Base-by-base conservation (phyloP, 2,888 invertebrate genomes). In the Perithous albicinctus region DNA sequence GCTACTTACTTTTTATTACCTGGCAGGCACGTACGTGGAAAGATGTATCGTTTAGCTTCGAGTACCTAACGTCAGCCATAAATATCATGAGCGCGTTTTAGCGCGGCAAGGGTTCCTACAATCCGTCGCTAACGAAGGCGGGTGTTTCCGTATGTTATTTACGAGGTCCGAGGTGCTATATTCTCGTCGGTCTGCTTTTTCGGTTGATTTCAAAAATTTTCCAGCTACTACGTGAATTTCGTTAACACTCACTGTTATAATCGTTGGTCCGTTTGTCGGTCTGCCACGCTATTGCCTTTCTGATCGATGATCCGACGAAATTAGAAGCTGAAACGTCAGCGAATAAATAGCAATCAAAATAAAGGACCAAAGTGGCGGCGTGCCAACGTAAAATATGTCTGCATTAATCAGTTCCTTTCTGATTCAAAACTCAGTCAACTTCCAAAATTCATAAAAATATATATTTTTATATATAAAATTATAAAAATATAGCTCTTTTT, bases 101-200 rank as follows among this genome's bases (percentile, higher is more conserved):
- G 51, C 64, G 29, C 54, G 63, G 64, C 74, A 66, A 66, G 20
- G 38, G 54, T 74, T 64, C n/a, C 51, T 64, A 54, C 74, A 59
- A 59, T 72, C 43, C 72, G 64, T 74, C 63, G 74, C 64, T 74
- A 74, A 74, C 74, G 64, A 74, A 74, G 54, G 74, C 64, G 54
- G 41, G 51, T 74, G 63, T 63, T 64, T 74, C 38, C 74, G 18
- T 54, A 29, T 26, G 74, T 74, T 74, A 74, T 74, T 74, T 74
- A 74, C 64, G 74, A 64, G 51, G 26, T 41, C 15, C 43, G 35
- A n/a, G 12, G 51, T 67, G 38, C 35, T 61, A 35, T 54, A 54
- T 38, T n/a, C 20, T n/a, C 63, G n/a, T 20, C 20, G n/a, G 20
- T 4, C 10, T 8, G 12, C 12, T 15, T 38, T 51, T 29, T 26